Base-by-base conservation (phyloP, 2,113 vertebrate species). In the Otis tarda region DNA sequence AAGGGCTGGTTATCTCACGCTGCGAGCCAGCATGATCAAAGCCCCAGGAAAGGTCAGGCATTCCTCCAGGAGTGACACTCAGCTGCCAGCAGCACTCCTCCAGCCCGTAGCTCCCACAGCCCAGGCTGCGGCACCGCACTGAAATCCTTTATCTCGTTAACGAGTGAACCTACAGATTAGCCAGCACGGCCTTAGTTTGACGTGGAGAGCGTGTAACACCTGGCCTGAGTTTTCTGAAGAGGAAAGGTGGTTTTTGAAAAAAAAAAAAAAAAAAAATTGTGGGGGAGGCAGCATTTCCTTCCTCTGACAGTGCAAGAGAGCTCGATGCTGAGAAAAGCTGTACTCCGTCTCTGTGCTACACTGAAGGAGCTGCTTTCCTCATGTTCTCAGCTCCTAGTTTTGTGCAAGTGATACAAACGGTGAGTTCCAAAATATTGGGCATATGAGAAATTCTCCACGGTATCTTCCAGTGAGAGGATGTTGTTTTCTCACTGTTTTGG, bases 31-130 rank as follows among this genome's bases (percentile, higher is more conserved):
- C 84, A 89, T 96, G 97, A 98, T 98, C 97, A 98, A 97, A 98
- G 97, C 92, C 93, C 93, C 77, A 28, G 90, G 95, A 97, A 98
- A 98, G 97, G 97, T 97, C 97, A 97, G 96, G 84, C 98, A 94
- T 98, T 98, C 95, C 97, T 95, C 73, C 89, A 96, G 90, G 75
- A 53, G 57, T 75, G 94, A 95, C 85, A 87, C 84, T 92, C 64
- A n/a, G 85, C 97, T 94, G 95, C 95, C 88, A 35, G 77, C 80
- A 92, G 63, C 28, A 12, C 79, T 87, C 88, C 93, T 94, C 75
- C 95, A 96, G 83, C 92, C 87, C 85, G 81, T 90, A 28, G 90
- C 95, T 90, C 77, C 80, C 76, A n/a, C 77, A 77, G 68, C 82
- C 78, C 17, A 14, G 89, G 67, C 91, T 94, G 59, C 49, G 8